Evolutionary conservation across 2,888 invertebrate species (phyloP).

Genomic region (Dysmachus trigonus): DNA sequence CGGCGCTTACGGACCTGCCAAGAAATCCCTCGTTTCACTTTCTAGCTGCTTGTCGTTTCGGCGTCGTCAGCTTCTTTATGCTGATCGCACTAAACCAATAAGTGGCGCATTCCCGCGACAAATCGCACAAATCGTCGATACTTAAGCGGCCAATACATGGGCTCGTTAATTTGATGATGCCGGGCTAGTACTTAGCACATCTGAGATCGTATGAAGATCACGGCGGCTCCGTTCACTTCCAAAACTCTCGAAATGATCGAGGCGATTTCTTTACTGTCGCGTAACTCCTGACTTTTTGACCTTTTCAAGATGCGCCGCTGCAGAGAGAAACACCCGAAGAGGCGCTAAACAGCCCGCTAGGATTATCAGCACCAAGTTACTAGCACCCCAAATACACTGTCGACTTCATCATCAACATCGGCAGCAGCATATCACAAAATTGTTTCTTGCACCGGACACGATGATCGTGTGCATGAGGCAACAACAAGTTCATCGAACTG

Average conservation of each 20-base stretch:
- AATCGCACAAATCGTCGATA: not conserved
- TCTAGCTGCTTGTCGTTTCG: not conserved
- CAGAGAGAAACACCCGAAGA: not conserved
- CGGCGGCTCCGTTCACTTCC: not conserved
- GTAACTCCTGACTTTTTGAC: not conserved
- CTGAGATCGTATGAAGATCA: not conserved
- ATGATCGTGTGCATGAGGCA: not conserved
- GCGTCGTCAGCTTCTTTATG: not conserved
- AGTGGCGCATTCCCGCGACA: not conserved
- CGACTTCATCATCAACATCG: not conserved
- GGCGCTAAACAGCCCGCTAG: not conserved
- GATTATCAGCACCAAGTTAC: not conserved
- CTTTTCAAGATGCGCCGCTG: not conserved
- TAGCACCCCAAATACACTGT: not conserved
- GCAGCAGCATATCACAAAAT: not conserved
- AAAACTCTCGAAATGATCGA: not conserved
- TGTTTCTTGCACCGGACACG: not conserved
- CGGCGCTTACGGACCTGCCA: not conserved
- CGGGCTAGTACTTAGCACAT: not conserved
- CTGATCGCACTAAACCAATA: not conserved
- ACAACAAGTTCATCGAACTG: constrained; percentile 17
- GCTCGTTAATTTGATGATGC: not conserved
- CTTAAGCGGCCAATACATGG: not conserved
- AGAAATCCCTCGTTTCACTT: not conserved
- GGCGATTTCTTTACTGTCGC: not conserved